phyloP scores from a whole-genome alignment of 2,113 vertebrate genomes.

The Sarotherodon lohbergeri region DNA sequence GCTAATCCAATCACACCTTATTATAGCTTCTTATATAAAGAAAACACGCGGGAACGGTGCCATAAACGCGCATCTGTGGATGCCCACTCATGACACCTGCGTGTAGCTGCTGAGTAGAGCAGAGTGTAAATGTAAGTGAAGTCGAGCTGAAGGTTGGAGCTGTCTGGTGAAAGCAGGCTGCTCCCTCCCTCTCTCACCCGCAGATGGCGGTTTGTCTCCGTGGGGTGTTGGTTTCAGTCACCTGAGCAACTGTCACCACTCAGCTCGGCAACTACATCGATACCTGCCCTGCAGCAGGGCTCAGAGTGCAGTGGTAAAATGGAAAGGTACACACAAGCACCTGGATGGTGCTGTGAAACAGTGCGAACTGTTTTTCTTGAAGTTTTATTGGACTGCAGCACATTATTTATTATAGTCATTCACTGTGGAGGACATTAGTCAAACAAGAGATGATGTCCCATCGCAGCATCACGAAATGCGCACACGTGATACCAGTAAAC shows the following conservation, averaged over 20 bases:
- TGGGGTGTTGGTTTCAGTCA: slow-evolving; percentile 15
- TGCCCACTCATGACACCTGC: background rate
- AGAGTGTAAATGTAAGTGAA: background rate
- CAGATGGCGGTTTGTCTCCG: slow-evolving; percentile 15
- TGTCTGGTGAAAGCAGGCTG: background rate
- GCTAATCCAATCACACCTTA: background rate
- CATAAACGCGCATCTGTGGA: background rate
- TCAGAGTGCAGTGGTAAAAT: background rate
- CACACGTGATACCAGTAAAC: background rate
- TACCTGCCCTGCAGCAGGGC: slow-evolving; percentile 13
- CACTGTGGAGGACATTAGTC: background rate
- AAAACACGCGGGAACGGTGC: background rate
- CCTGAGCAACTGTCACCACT: slow-evolving; percentile 36
- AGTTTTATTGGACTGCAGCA: background rate
- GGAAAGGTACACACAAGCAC: background rate
- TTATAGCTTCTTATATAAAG: background rate
- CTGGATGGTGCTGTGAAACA: background rate
- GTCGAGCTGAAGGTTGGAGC: background rate
- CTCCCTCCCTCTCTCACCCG: slow-evolving; percentile 9
- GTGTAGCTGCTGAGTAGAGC: background rate
- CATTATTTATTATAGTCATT: background rate
- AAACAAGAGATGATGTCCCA: background rate
- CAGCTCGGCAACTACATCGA: background rate
- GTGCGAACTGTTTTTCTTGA: background rate
- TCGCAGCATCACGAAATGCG: background rate